Conservation (phyloP, 2,888 invertebrate genomes). For the Griposia aprilina region DNA sequence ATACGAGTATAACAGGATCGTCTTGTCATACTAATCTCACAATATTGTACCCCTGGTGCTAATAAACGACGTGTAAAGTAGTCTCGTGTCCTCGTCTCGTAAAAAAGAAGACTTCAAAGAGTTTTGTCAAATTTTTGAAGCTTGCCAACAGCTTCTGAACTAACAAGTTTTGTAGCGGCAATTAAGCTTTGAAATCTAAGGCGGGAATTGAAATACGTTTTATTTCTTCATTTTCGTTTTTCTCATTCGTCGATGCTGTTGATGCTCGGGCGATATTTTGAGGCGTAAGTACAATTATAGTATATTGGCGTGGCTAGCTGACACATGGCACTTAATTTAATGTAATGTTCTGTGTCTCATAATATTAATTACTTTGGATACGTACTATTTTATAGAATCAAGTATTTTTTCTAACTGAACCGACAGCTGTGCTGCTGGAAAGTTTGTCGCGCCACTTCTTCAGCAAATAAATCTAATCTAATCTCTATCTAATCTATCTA, state of each 20-base stretch:
- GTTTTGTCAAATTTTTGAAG: not conserved
- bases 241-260: not conserved
- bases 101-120: constrained; percentile 22
- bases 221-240: not conserved
- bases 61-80: constrained; percentile 31
- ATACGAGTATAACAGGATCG: constrained; percentile 19
- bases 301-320: too few relatives aligned
- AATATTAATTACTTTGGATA: too few relatives aligned
- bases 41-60: constrained; percentile 34
- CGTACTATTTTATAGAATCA: too few relatives aligned
- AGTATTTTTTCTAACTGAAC: too few relatives aligned
- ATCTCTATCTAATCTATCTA: too few relatives aligned
- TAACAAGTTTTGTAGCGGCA: not conserved
- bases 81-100: constrained; percentile 14
- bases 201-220: not conserved
- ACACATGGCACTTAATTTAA: too few relatives aligned
- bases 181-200: constrained; percentile 16
- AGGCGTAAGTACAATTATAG: not conserved
- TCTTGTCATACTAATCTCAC: constrained; percentile 30
- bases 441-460: too few relatives aligned
- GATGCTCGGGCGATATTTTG: not conserved
- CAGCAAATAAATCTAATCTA: too few relatives aligned
- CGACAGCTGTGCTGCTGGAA: too few relatives aligned
- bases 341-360: too few relatives aligned
- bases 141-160: not conserved